Conservation (phyloP, 1,140 invertebrate genomes). For the Helicorthomorpha holstii region DNA sequence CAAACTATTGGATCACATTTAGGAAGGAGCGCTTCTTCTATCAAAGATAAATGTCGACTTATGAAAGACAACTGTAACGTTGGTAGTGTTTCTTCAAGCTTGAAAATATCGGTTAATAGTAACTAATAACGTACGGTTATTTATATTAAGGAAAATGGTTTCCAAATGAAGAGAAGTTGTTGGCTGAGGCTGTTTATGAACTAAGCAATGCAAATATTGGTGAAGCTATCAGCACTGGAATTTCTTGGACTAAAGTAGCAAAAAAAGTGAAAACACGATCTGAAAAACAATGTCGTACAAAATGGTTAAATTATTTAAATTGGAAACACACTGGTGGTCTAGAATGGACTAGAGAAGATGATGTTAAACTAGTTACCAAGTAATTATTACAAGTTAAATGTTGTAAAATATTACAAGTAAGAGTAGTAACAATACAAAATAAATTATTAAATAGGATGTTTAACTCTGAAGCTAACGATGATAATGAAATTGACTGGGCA, state of each 20-base stretch:
- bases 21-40: conserved; percentile 33
- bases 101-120: not conserved
- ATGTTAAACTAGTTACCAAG: conserved; percentile 29
- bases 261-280: conserved; percentile 29
- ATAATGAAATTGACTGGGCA: conserved; percentile 30
- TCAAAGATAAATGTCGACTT: conserved; percentile 33
- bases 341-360: conserved; percentile 32
- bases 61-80: conserved; percentile 34
- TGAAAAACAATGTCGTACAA: conserved; percentile 34
- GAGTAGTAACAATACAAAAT: not conserved
- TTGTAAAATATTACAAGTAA: not conserved
- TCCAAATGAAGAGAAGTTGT: conserved; percentile 27
- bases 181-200: conserved; percentile 30
- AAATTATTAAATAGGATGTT: conserved; percentile 19
- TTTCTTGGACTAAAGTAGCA: conserved; percentile 31
- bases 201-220: conserved; percentile 26
- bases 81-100: conserved; percentile 17
- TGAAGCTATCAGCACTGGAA: conserved; percentile 23
- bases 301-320: conserved; percentile 36
- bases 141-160: conserved; percentile 28
- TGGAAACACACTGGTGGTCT: conserved; percentile 32
- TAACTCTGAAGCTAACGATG: conserved; percentile 23
- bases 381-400: conserved; percentile 12
- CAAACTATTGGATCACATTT: conserved; percentile 29
- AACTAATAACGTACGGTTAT: not conserved